Evolutionary conservation across 2,113 vertebrate genomes (phyloP), one percentile per base, ranked within the genome.

Genomic region (Hypocryptadius cinnamomeus): DNA sequence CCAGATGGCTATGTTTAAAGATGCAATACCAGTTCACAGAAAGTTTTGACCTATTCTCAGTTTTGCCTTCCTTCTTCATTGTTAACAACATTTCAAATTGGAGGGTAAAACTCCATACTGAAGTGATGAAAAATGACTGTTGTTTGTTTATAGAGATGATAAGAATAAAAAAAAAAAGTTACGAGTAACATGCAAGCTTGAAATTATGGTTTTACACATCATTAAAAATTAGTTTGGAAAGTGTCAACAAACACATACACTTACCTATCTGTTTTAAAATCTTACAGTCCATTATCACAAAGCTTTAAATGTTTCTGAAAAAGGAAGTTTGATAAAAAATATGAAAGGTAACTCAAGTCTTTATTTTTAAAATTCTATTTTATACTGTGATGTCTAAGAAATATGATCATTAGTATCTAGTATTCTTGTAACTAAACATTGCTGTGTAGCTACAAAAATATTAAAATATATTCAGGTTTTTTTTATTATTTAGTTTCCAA

Each of bases 161-260:
- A 95, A 33, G 7, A 85, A 25, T 13, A 57, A 56, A 63, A 66
- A 69, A 69, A 79, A 70, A 53, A 16, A 5, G n/a, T n/a, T n/a
- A n/a, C n/a, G n/a, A n/a, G n/a, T n/a, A 6, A 28, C 2, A 10
- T 0, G 28, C 9, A 15, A 77, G 11, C 9, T 60, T 54, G 17
- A 78, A 87, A 53, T 28, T 80, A 45, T 66, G 6, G 8, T 23
- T 82, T 65, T 61, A 61, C 14, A 57, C 44, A 74, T n/a, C 51
- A 47, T 6, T 50, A 59, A 91, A 85, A 57, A 79, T 13, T 2
- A 42, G 1, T 79, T 79, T 51, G 9, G 37, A 48, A 70, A 59
- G 5, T 71, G 85, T 79, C 20, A n/a, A 42, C 8, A 47, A 65
- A 51, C 33, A 44, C 7, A 14, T 30, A 57, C 40, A 10, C 11